Evolutionary conservation across 2,797 vertebrate genomes (phyloP), one percentile per base, ranked within the genome.

Genomic region (Characodon lateralis): DNA sequence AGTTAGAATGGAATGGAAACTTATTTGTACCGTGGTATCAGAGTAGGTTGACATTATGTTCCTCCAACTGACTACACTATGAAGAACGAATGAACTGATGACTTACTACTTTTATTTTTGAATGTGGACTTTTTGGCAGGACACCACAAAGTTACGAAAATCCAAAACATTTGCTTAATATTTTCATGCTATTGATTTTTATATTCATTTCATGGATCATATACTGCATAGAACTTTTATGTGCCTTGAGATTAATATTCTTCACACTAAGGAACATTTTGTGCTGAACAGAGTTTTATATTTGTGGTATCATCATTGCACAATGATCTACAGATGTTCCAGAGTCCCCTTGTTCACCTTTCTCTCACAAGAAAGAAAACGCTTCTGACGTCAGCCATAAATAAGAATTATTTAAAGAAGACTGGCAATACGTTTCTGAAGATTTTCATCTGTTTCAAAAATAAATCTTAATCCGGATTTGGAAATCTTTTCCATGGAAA

Each of bases 181-280:
- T 46, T 3, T 70, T 35, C 1, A 18, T 31, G 22, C 2, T 4
- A 26, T 53, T 35, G 26, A 73, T 76, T 79, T 84, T 79, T 24
- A 84, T 58, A 70, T 63, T 39, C 5, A 61, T 76, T 83, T 85
- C 20, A 82, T 73, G 73, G 26, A 65, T 80, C 71, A 31, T 61
- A 65, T 8, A 59, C 53, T 73, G 18, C 20, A 35, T 31, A 51
- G 18, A 35, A 48, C 26, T 69, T 85, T 82, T 78, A 81, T 82
- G 61, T 14, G 0, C 5, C 56, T 12, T 83, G 77, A 56, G 20
- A 20, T 63, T 20, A 35, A 20, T 63, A 35, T 35, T 66, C 50
- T 48, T 79, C 61, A 41, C 14, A 74, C 39, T 68, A 31, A 71
- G 35, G 59, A 73, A 24, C 46, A 61, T 51, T 41, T 13, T 77